A percentile compares a stretch with the other conserved stretches of the same genome.
Conservation (phyloP, 2,797 vertebrate species). For the Tamandua tetradactyla region DNA sequence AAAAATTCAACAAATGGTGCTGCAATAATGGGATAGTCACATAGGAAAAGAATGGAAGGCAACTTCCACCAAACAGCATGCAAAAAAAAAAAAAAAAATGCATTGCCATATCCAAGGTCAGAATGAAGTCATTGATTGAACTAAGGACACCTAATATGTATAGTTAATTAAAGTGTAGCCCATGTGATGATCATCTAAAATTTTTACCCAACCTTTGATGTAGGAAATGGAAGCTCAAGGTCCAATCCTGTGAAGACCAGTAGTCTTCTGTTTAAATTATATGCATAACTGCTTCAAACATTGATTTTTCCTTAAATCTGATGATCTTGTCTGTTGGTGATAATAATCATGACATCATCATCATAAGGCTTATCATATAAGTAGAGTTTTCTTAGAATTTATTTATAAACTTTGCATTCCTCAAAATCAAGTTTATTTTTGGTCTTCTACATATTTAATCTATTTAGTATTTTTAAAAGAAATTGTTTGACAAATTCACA, state of each 20-base stretch:
- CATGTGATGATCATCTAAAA: neutral
- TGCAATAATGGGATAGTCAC: too few species aligned
- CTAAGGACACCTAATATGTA: neutral
- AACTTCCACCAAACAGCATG: too few species aligned
- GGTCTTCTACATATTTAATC: neutral
- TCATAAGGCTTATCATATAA: neutral
- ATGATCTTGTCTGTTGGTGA: neutral
- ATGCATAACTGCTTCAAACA: neutral
- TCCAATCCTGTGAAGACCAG: neutral
- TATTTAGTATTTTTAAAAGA: neutral
- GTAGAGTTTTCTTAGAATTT: neutral
- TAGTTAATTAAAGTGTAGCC: too few species aligned
- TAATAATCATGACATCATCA: neutral
- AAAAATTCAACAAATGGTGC: too few species aligned
- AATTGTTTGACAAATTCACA: neutral
- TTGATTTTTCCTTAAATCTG: neutral
- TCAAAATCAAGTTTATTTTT: neutral
- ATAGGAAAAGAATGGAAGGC: too few species aligned
- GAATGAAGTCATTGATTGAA: neutral
- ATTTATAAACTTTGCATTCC: neutral
- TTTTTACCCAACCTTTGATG: neutral
- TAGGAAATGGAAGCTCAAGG: neutral
- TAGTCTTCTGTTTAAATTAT: neutral
- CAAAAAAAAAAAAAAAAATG: too few species aligned
- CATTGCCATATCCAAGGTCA: neutral